Evolutionary conservation across 2,888 invertebrate genomes (phyloP).

Genomic region (Lydus trimaculatus): DNA sequence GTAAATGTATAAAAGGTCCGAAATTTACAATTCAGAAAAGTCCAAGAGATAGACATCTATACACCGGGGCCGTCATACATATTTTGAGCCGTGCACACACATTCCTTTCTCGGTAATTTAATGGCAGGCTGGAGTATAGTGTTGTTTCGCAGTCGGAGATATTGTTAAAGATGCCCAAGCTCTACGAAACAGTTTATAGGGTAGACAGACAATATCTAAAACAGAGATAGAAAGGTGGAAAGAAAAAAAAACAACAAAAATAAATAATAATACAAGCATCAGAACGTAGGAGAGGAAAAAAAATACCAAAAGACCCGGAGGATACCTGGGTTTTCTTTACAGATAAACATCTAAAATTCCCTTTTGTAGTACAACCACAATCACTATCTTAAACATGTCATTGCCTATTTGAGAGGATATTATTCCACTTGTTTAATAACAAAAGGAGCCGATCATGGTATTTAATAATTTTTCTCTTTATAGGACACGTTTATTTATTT

Average conservation of each 20-base stretch:
- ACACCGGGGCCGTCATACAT: slow-evolving; percentile 47
- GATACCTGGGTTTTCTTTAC: slow-evolving; percentile 33
- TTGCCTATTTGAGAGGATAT: slow-evolving; percentile 39
- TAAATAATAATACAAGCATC: not conserved
- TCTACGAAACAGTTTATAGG: slow-evolving; percentile 7
- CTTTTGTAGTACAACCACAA: slow-evolving; percentile 37
- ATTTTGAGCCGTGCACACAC: slow-evolving; percentile 49
- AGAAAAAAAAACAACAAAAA: not conserved
- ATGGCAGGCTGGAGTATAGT: slow-evolving; percentile 45
- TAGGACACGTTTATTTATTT: not conserved
- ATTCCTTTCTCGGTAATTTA: slow-evolving; percentile 54
- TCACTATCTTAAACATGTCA: slow-evolving; percentile 40
- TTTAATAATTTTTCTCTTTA: slow-evolving; percentile 19
- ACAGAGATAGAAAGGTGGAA: not conserved
- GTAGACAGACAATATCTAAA: slow-evolving; percentile 10
- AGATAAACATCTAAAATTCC: slow-evolving; percentile 41
- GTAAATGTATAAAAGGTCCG: slow-evolving; percentile 49
- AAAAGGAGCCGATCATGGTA: slow-evolving; percentile 27
- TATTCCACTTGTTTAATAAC: slow-evolving; percentile 30
- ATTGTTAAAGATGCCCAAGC: slow-evolving; percentile 35
- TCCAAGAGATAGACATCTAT: slow-evolving; percentile 54
- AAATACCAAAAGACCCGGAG: slow-evolving; percentile 23
- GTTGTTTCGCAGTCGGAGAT: slow-evolving; percentile 46
- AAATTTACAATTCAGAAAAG: slow-evolving; percentile 57
- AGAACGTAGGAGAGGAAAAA: slow-evolving; percentile 15